These are phyloP conservation scores for Eonycteris spelaea DNA, from an alignment of 2,113 vertebrate genomes.

Conservation along the genomic window DNA sequence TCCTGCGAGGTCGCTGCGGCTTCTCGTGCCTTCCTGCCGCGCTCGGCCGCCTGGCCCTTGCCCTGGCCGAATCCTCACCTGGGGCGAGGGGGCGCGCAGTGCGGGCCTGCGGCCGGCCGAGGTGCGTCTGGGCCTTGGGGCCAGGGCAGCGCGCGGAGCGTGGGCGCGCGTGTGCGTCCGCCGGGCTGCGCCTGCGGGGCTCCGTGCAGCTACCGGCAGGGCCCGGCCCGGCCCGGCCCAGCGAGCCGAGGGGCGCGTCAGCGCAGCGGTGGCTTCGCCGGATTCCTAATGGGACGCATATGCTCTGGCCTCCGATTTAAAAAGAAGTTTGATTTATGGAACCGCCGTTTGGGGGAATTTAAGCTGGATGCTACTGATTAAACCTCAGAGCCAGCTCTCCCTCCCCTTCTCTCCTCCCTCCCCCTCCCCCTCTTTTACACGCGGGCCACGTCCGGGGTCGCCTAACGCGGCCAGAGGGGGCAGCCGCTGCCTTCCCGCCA, in stretches of 20 bases:
- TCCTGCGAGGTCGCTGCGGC: background rate
- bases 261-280: slow-evolving; percentile 16
- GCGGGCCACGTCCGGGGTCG: slow-evolving; percentile 68
- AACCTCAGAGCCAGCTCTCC: slow-evolving; percentile 58
- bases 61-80: background rate
- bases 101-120: background rate
- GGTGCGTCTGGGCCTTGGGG: background rate
- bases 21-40: background rate
- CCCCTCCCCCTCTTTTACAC: slow-evolving; percentile 66
- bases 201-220: background rate
- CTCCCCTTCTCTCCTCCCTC: background rate
- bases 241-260: background rate
- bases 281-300: slow-evolving; percentile 77
- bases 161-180: background rate
- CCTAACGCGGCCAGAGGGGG: slow-evolving; percentile 60
- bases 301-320: slow-evolving; percentile 74
- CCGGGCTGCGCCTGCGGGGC: background rate
- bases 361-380: slow-evolving; percentile 72
- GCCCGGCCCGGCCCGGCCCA: background rate
- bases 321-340: slow-evolving; percentile 75
- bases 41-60: background rate
- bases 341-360: slow-evolving; percentile 66
- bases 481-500: background rate
- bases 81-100: background rate
- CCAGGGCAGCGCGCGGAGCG: background rate